Evolutionary conservation across 2,797 vertebrate genomes (phyloP).

Genomic region (Pygocentrus nattereri): DNA sequence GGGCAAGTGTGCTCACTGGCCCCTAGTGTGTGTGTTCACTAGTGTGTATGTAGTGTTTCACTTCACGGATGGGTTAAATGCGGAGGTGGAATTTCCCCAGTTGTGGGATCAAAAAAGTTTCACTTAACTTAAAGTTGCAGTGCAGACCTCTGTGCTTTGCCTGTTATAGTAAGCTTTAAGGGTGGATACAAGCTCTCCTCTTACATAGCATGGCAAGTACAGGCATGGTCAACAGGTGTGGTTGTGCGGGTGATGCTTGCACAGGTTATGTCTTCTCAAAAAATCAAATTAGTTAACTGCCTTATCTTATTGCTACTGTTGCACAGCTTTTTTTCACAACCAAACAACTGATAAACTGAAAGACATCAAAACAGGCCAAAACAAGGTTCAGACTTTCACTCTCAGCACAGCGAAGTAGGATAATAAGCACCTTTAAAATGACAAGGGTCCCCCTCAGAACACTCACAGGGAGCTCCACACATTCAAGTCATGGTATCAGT

Average conservation of each 20-base stretch:
- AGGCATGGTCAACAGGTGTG: slow-evolving; percentile 61
- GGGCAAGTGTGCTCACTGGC: no score
- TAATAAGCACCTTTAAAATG: slow-evolving; percentile 5
- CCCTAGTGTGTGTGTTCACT: no score
- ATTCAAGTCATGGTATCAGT: not conserved
- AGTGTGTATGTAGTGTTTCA: no score
- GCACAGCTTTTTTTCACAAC: not conserved
- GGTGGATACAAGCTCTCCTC: slow-evolving; percentile 11
- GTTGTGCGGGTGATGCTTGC: not conserved
- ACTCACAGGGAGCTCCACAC: not conserved
- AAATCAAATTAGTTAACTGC: not conserved
- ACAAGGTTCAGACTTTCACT: not conserved
- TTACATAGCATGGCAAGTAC: slow-evolving; percentile 64
- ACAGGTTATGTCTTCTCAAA: not conserved
- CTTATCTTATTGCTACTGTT: not conserved
- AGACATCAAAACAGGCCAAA: not conserved
- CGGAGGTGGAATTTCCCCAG: no score
- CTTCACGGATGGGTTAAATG: no score
- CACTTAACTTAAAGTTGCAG: not conserved
- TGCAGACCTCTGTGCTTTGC: not conserved
- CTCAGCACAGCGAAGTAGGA: no score
- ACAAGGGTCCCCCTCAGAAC: not conserved
- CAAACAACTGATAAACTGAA: not conserved
- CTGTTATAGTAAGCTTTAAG: slow-evolving; percentile 13
- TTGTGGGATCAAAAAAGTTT: no score